A percentile compares a stretch with the other conserved stretches of the same genome.
Conservation (phyloP, 2,113 vertebrate species). For the Hippolais icterina region DNA sequence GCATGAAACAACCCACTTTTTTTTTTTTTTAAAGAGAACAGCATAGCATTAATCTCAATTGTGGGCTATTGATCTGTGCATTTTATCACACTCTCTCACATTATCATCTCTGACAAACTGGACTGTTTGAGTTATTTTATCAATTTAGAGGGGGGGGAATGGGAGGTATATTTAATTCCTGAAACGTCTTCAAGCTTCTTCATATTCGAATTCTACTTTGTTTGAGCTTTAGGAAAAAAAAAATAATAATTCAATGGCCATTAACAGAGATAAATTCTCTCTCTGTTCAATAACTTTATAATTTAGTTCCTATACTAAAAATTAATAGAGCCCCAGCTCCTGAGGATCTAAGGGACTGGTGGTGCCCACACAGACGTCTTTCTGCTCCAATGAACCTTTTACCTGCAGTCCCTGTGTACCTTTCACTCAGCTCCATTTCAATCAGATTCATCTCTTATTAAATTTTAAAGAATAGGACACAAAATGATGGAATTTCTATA, state of each 20-base stretch:
- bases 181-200: not conserved
- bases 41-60: not conserved
- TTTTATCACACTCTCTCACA: not conserved
- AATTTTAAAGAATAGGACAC: constrained; percentile 48
- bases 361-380: constrained; percentile 3
- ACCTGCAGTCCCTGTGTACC: constrained; percentile 25
- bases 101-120: not conserved
- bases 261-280: constrained; percentile 52
- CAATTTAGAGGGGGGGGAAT: not conserved
- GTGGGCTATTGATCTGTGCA: not conserved
- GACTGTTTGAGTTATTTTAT: not conserved
- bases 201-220: not conserved
- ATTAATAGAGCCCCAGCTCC: constrained; percentile 59
- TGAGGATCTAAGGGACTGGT: constrained; percentile 24
- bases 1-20: not conserved
- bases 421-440: constrained; percentile 50
- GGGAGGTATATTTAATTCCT: constrained; percentile 10
- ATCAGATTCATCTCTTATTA: constrained; percentile 65
- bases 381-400: constrained; percentile 58
- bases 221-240: not conserved
- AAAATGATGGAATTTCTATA: constrained; percentile 60
- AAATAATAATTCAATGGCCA: constrained; percentile 31
- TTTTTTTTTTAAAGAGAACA: not conserved
- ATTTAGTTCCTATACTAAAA: constrained; percentile 62
- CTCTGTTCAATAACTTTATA: constrained; percentile 64